These are phyloP conservation scores for Sebastiscus albofasciatus DNA, from an alignment of 2,797 vertebrate species.

Conservation along the genomic window DNA sequence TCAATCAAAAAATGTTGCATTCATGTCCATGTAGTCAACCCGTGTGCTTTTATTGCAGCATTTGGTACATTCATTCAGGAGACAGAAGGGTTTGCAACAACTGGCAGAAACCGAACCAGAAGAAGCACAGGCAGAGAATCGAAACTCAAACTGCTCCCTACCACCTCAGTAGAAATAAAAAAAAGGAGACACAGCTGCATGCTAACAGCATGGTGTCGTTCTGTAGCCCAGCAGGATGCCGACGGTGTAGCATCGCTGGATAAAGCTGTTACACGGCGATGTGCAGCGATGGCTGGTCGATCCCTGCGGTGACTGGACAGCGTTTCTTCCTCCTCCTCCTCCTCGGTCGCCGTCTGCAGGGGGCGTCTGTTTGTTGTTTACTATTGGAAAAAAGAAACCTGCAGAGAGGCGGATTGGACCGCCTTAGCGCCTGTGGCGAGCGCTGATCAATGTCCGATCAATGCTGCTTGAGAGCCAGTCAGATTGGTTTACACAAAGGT, in stretches of 20 bases:
- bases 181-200: conserved; percentile 7
- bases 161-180: neutral
- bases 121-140: neutral
- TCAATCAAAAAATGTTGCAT: too few relatives aligned
- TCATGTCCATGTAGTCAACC: too few relatives aligned
- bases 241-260: neutral
- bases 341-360: neutral
- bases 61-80: neutral
- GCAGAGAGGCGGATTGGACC: conserved; percentile 24
- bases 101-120: too few relatives aligned
- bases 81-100: too few relatives aligned
- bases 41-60: too few relatives aligned
- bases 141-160: neutral
- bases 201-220: conserved; percentile 14
- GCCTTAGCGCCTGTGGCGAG: neutral
- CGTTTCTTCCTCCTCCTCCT: conserved; percentile 3
- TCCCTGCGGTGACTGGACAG: conserved; percentile 3
- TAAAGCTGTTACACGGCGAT: conserved; percentile 7
- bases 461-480: neutral
- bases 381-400: conserved; percentile 12
- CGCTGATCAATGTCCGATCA: conserved; percentile 8
- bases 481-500: neutral
- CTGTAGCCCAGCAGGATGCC: conserved; percentile 8
- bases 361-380: conserved; percentile 43
- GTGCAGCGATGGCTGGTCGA: neutral